These are phyloP conservation scores for Ormia ochracea DNA, from an alignment of 2,888 invertebrate genomes.

Conservation along the genomic window DNA sequence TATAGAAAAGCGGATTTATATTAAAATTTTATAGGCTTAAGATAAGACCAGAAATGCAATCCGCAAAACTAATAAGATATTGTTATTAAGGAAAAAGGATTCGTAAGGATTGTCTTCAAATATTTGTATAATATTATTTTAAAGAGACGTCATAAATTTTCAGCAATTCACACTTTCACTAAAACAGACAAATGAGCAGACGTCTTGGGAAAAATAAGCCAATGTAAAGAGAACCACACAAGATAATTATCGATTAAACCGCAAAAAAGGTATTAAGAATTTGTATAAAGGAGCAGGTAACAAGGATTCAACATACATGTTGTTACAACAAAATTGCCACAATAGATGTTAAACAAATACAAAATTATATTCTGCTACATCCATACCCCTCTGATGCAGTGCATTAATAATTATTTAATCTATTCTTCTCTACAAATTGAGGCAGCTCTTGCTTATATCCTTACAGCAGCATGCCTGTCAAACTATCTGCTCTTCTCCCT, in stretches of 20 bases:
- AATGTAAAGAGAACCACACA: not conserved
- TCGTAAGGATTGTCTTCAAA: not conserved
- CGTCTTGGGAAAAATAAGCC: not conserved
- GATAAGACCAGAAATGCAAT: not conserved
- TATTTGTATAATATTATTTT: constrained; percentile 45
- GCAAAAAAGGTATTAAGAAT: constrained; percentile 63
- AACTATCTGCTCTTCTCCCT: not conserved
- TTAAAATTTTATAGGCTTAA: constrained; percentile 45
- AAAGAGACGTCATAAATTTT: constrained; percentile 14
- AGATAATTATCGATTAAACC: constrained; percentile 72
- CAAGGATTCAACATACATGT: not conserved
- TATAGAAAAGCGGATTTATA: not conserved
- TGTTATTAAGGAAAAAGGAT: not conserved
- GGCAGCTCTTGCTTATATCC: not conserved
- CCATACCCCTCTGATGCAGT: not conserved
- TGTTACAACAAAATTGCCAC: not conserved
- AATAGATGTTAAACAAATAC: constrained; percentile 17
- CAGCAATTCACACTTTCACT: constrained; percentile 23
- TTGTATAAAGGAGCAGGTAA: constrained; percentile 64
- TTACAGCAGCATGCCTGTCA: not conserved
- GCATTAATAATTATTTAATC: not conserved
- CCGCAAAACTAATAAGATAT: constrained; percentile 52
- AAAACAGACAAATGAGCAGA: not conserved
- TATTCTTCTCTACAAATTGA: not conserved
- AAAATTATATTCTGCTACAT: not conserved